Evolutionary conservation across 2,888 invertebrate species (phyloP).

Genomic region (Chloroclystis v-ata): DNA sequence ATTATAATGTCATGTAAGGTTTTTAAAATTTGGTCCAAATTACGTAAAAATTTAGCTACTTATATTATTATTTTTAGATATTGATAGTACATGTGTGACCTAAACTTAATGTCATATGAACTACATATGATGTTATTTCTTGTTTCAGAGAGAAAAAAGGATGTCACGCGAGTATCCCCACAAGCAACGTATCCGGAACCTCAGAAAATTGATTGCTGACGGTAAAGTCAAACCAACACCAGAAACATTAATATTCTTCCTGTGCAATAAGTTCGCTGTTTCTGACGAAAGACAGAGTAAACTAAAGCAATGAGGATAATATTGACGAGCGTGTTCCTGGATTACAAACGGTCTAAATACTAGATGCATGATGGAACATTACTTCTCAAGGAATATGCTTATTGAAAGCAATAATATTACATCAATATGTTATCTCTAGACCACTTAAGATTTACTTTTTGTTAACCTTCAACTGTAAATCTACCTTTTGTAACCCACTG

Average conservation of each 20-base stretch:
- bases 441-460: background rate
- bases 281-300: slow-evolving; percentile 61
- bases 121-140: no score
- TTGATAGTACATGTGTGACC: no score
- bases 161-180: slow-evolving; percentile 75
- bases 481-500: slow-evolving; percentile 6
- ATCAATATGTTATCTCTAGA: background rate
- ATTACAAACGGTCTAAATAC: background rate
- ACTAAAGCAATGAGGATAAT: slow-evolving; percentile 20
- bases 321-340: background rate
- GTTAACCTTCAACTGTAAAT: background rate
- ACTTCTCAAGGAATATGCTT: no score
- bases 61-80: no score
- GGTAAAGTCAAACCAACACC: slow-evolving; percentile 70
- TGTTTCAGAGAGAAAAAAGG: slow-evolving; percentile 36
- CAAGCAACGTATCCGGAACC: slow-evolving; percentile 80
- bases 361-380: no score
- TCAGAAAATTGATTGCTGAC: slow-evolving; percentile 66
- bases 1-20: no score
- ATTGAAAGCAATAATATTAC: no score
- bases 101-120: no score
- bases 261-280: slow-evolving; percentile 73
- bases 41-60: no score
- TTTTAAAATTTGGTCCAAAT: no score
- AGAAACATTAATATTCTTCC: slow-evolving; percentile 72